Percentiles rank a stretch among this genome's conserved stretches.
Conservation (phyloP, 2,113 vertebrate genomes). For the Pardalotus punctatus region DNA sequence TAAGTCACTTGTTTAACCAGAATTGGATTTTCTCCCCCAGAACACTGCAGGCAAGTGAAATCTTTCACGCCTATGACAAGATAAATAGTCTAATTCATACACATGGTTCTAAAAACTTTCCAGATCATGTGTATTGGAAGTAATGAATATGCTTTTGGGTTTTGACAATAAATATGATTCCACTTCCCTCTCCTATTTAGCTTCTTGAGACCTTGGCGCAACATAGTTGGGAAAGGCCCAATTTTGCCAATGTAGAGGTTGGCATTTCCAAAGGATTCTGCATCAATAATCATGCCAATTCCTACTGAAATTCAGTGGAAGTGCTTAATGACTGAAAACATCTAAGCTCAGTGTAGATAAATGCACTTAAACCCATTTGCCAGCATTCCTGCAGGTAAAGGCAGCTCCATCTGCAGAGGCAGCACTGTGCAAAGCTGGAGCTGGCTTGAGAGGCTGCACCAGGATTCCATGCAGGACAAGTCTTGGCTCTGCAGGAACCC, state of each 20-base stretch:
- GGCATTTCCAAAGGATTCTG: neutral
- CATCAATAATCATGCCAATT: rapidly evolving
- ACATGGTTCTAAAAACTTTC: neutral
- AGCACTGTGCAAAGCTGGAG: neutral
- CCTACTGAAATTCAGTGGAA: neutral
- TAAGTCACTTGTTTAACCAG: neutral
- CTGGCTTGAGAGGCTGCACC: neutral
- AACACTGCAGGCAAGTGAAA: neutral
- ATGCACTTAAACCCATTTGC: neutral
- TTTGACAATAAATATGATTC: neutral
- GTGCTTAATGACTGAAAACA: neutral
- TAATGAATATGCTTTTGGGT: neutral
- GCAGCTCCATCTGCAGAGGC: neutral
- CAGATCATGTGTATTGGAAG: neutral
- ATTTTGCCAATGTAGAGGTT: neutral
- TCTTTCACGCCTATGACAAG: neutral
- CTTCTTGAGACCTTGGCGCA: neutral
- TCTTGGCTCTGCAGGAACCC: rapidly evolving
- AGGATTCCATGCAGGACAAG: neutral
- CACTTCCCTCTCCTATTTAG: neutral
- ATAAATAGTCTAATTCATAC: neutral
- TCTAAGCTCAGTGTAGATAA: neutral
- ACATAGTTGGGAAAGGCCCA: neutral
- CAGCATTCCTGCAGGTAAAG: neutral
- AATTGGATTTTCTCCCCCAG: neutral